A percentile compares a stretch with the other conserved stretches of the same genome.
These are phyloP conservation scores for Leptodirus hochenwartii DNA, from an alignment of 2,888 invertebrate genomes.

Conservation along the genomic window DNA sequence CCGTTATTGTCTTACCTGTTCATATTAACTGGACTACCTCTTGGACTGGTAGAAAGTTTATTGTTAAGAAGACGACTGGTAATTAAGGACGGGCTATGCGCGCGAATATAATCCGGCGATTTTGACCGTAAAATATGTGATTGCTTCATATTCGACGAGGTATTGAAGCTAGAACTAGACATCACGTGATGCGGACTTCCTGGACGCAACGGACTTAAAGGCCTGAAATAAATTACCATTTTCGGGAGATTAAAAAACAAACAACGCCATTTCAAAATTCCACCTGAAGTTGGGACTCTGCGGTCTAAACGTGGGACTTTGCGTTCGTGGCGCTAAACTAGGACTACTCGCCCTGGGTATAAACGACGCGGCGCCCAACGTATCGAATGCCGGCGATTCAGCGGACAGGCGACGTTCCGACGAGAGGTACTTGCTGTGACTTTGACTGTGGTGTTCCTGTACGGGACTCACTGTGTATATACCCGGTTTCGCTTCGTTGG, in stretches of 20 bases:
- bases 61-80: too few relatives aligned
- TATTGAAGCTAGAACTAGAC: too few relatives aligned
- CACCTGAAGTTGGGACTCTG: conserved; percentile 14
- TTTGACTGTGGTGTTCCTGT: conserved; percentile 22
- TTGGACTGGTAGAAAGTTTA: too few relatives aligned
- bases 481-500: too few relatives aligned
- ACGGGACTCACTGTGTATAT: conserved; percentile 21
- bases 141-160: too few relatives aligned
- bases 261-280: too few relatives aligned
- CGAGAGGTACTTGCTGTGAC: conserved; percentile 14
- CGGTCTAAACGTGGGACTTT: conserved; percentile 20
- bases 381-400: conserved; percentile 20
- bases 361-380: conserved; percentile 16
- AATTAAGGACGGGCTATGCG: conserved; percentile 10
- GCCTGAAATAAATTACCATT: too few relatives aligned
- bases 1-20: too few relatives aligned
- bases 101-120: too few relatives aligned
- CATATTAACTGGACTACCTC: too few relatives aligned
- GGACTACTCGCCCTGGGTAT: conserved; percentile 21
- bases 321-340: conserved; percentile 19
- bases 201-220: conserved; percentile 11
- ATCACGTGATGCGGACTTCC: conserved; percentile 4
- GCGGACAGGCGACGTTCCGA: conserved; percentile 20
- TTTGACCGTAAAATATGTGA: too few relatives aligned
- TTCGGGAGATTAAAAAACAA: too few relatives aligned